Evolutionary conservation across 2,888 invertebrate genomes (phyloP).

Genomic region (Rhagonycha lutea): DNA sequence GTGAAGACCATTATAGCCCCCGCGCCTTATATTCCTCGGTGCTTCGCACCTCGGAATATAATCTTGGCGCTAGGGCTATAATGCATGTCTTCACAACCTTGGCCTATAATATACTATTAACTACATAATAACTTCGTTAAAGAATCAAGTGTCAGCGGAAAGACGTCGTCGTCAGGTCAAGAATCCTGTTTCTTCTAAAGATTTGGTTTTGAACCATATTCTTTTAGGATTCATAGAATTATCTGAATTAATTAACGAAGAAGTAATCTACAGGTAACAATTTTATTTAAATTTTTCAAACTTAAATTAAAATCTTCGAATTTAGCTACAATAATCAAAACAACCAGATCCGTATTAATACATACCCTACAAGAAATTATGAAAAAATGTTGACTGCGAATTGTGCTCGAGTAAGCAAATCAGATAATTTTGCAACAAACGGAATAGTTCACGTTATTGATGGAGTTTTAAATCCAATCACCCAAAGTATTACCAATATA

Average conservation of each 20-base stretch:
- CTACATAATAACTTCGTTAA: constrained; percentile 31
- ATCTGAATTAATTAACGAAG: constrained; percentile 63
- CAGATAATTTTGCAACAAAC: constrained; percentile 66
- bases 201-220: constrained; percentile 62
- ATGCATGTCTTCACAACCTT: no score
- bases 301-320: not conserved
- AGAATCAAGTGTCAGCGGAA: constrained; percentile 56
- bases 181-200: constrained; percentile 54
- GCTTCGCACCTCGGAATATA: no score
- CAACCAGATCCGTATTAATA: constrained; percentile 61
- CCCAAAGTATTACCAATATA: constrained; percentile 61
- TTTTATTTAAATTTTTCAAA: not conserved
- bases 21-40: no score
- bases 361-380: constrained; percentile 57
- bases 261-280: constrained; percentile 53
- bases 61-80: no score
- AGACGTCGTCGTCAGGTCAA: constrained; percentile 38
- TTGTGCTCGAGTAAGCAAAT: constrained; percentile 65
- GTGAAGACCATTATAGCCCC: no score
- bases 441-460: constrained; percentile 70
- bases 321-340: constrained; percentile 50
- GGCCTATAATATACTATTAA: no score
- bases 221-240: constrained; percentile 61
- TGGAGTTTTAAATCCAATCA: constrained; percentile 62
- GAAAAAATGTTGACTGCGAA: constrained; percentile 66